Base-by-base conservation (phyloP, 2,888 invertebrate genomes). In the Drosophila affinis region DNA sequence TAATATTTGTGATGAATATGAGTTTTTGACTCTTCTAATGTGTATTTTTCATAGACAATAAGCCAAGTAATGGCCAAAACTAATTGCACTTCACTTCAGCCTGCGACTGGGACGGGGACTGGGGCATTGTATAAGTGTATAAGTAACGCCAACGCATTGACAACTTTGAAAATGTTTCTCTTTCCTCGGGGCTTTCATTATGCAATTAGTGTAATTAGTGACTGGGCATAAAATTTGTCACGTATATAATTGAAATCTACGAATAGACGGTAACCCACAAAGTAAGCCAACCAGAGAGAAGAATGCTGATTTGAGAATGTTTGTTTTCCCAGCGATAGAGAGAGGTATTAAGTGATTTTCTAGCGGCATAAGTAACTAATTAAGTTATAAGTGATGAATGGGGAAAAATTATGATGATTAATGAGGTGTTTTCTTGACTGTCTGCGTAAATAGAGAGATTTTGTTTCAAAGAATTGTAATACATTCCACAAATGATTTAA, bases 161-260 rank as follows among this genome's bases (percentile, higher is more conserved):
- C 65, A 75, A 72, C 57, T 70, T 55, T 54, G 45, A 59, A 27
- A 62, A 57, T 57, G 47, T 56, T 45, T 68, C 47, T 51, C 57
- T 57, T 72, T 32, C n/a, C 49, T 60, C 34, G 7, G 21, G 62
- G 51, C 29, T 57, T 65, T 72, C 24, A 47, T 54, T 70, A 64
- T 17, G 52, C 63, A 84, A 81, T 84, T 82, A 69, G 71, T 65
- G 62, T 79, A 86, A 80, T 86, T 76, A 73, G 72, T 80, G 75
- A 74, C 78, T 61, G 68, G 61, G 64, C 77, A 64, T 49, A 76
- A 70, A 77, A 64, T 72, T 71, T 82, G 76, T 82, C 74, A 73
- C 72, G 46, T 67, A 44, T 76, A 74, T 45, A 72, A 76, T 75
- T 47, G 45, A 71, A 67, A 65, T 67, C 56, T 34, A 57, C 73